Percentiles rank a stretch among this genome's conserved stretches.
Evolutionary conservation across 2,888 invertebrate genomes (phyloP).

Genomic region (Tenodera sinensis): DNA sequence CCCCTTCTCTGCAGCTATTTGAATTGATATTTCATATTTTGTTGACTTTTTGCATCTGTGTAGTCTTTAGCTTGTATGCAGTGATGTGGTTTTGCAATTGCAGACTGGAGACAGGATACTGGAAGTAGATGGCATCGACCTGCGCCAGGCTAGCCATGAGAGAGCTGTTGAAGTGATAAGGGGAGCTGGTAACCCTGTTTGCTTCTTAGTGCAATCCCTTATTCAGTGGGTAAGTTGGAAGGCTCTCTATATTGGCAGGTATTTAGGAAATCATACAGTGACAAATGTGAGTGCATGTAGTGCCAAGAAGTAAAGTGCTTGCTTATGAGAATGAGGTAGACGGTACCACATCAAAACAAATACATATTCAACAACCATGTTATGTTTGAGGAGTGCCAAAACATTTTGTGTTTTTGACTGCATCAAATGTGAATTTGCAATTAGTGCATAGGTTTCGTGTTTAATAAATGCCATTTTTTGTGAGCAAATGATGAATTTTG

Average conservation of each 20-base stretch:
- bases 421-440: too few relatives aligned
- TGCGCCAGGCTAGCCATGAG: slow-evolving; percentile 88
- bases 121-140: slow-evolving; percentile 87
- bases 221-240: slow-evolving; percentile 63
- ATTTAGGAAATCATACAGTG: background rate
- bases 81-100: slow-evolving; percentile 31
- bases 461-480: too few relatives aligned
- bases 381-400: background rate
- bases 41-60: too few relatives aligned
- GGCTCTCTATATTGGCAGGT: background rate
- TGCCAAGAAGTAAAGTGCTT: too few relatives aligned
- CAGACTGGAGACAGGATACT: slow-evolving; percentile 85
- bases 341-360: background rate
- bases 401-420: background rate
- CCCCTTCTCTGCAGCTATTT: too few relatives aligned
- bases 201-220: slow-evolving; percentile 83
- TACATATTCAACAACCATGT: background rate
- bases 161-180: slow-evolving; percentile 92
- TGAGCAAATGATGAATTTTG: too few relatives aligned
- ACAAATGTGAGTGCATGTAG: too few relatives aligned
- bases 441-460: too few relatives aligned
- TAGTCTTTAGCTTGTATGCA: background rate
- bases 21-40: too few relatives aligned
- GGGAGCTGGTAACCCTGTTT: slow-evolving; percentile 82
- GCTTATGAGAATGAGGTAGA: too few relatives aligned